Conservation (phyloP, 92 coral and sea anemone genomes). For the Bergia sp. region DNA sequence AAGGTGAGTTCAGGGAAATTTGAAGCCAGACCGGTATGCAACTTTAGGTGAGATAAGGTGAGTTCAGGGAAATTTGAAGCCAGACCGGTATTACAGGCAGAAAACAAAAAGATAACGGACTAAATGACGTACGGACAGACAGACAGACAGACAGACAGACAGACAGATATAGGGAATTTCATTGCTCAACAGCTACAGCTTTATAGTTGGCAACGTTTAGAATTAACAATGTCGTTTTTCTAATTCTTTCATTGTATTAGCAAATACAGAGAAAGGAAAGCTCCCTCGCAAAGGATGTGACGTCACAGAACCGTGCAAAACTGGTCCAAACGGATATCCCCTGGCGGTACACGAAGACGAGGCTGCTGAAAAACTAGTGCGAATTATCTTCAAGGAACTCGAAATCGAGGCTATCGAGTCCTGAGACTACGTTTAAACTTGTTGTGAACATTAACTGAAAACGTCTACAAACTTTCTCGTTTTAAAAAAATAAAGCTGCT, state of each 20-base stretch:
- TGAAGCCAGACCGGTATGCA: too few species aligned
- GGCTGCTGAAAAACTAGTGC: constrained; percentile 36
- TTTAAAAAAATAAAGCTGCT: not conserved
- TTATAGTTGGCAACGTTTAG: too few species aligned
- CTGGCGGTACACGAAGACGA: constrained; percentile 33
- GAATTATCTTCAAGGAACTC: constrained; percentile 36
- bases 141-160: not conserved
- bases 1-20: too few species aligned
- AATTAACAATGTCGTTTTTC: too few species aligned
- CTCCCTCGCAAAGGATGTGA: constrained; percentile 36
- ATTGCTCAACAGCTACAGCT: not conserved
- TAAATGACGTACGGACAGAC: too few species aligned
- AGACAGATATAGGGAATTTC: too few species aligned
- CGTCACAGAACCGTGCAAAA: constrained; percentile 35
- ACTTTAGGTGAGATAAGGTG: too few species aligned
- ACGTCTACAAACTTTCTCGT: not conserved
- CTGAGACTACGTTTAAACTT: not conserved
- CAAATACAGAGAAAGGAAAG: constrained; percentile 41
- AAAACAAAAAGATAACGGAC: too few species aligned
- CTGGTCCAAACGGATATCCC: constrained; percentile 20
- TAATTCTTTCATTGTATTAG: not conserved
- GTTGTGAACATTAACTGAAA: not conserved
- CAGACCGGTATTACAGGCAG: too few species aligned
- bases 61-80: too few species aligned
- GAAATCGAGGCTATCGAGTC: constrained; percentile 32